Evolutionary conservation across 1,140 invertebrate genomes (phyloP).

Genomic region (Ceratina calcarata): DNA sequence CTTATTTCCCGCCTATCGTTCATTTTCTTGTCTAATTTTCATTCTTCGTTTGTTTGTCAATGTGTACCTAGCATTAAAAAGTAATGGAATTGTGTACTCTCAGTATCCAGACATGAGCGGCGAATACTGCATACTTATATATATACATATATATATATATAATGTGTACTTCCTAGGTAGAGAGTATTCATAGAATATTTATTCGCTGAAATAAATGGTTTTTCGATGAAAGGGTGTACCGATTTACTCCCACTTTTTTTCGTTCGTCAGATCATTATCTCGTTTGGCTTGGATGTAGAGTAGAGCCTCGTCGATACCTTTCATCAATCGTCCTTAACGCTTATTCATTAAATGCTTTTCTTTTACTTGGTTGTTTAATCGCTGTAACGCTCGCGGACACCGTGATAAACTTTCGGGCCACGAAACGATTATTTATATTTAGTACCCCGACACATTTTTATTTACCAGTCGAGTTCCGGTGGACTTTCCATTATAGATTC

Average conservation of each 20-base stretch:
- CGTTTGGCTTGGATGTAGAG: too few species aligned
- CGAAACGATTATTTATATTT: slow-evolving; percentile 47
- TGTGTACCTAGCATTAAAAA: slow-evolving; percentile 71
- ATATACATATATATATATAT: slow-evolving; percentile 72
- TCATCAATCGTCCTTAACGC: too few species aligned
- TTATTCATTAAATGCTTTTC: neutral
- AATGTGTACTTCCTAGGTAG: slow-evolving; percentile 78
- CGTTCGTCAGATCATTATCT: neutral
- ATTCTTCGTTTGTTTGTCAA: slow-evolving; percentile 67
- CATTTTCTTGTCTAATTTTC: neutral
- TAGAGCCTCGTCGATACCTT: too few species aligned
- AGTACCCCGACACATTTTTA: too few species aligned
- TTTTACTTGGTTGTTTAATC: slow-evolving; percentile 31
- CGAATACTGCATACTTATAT: slow-evolving; percentile 74
- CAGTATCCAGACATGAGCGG: slow-evolving; percentile 67
- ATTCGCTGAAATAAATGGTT: slow-evolving; percentile 78
- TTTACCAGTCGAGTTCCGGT: too few species aligned
- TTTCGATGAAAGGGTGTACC: slow-evolving; percentile 66
- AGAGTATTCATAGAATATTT: slow-evolving; percentile 78
- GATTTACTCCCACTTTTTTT: slow-evolving; percentile 44
- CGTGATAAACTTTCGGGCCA: slow-evolving; percentile 62
- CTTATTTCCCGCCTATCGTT: neutral
- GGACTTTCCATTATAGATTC: too few species aligned
- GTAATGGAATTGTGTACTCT: slow-evolving; percentile 72
- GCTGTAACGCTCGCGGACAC: slow-evolving; percentile 8